Percentiles rank a stretch among this genome's conserved stretches.
Evolutionary conservation across 1,140 invertebrate genomes (phyloP).

Genomic region (Drosophila miranda): DNA sequence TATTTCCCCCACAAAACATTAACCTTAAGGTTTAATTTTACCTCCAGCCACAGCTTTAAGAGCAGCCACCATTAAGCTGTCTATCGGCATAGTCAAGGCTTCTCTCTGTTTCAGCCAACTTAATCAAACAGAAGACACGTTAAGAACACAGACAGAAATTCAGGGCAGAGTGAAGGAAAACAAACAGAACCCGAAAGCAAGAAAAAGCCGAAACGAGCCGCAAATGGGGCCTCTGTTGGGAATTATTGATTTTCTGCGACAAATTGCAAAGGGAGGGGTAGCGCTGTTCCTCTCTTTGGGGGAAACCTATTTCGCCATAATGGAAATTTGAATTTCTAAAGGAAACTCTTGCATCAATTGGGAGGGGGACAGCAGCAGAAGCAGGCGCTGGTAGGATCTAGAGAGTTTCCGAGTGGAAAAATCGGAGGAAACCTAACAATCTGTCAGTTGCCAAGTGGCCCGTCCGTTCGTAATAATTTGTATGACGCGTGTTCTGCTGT

Average conservation of each 20-base stretch:
- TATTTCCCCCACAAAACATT: not conserved
- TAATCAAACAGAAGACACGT: slow-evolving; percentile 23
- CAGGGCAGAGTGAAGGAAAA: not conserved
- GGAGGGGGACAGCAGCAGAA: not conserved
- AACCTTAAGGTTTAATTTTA: not conserved
- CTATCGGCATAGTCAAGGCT: slow-evolving; percentile 2
- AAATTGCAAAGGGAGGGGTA: slow-evolving; percentile 1
- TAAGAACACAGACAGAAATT: slow-evolving; percentile 2
- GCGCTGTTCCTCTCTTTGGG: not conserved
- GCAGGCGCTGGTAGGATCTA: not conserved
- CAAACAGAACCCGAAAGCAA: slow-evolving; percentile 12
- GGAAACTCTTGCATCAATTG: not conserved
- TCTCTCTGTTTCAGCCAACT: slow-evolving; percentile 4
- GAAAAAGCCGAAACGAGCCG: slow-evolving; percentile 3
- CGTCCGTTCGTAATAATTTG: slow-evolving; percentile 2
- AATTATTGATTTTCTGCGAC: slow-evolving; percentile 33
- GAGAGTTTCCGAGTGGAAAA: slow-evolving; percentile 4
- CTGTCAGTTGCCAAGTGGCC: slow-evolving; percentile 22
- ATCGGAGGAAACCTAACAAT: not conserved
- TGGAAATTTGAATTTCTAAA: slow-evolving; percentile 34
- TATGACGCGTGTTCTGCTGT: slow-evolving; percentile 9
- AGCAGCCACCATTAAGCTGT: not conserved
- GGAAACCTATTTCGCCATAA: slow-evolving; percentile 37
- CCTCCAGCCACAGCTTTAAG: not conserved
- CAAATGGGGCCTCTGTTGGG: slow-evolving; percentile 7